Evolutionary conservation across 2,888 invertebrate species (phyloP), one percentile per base, ranked within the genome.

Genomic region (Adelphocoris suturalis): DNA sequence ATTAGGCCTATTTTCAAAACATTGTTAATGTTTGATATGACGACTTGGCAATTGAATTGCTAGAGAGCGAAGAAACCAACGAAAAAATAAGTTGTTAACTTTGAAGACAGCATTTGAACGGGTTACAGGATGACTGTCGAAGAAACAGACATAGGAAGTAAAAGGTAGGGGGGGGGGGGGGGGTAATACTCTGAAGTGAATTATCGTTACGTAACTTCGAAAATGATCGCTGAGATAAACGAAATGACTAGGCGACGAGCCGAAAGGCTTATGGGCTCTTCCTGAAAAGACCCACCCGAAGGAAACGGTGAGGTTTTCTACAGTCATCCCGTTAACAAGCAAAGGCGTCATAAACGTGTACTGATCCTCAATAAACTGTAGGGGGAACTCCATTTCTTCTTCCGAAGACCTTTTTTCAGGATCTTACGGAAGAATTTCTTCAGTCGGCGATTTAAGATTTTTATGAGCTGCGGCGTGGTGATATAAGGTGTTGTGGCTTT

Each of bases 161-260:
- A 37, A 7, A 37, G 7, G 37, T 4, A 37, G 2, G 14, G 11
- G 52, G 11, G 23, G 68, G 7, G 11, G 68, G 68, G 12, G 23
- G 68, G 13, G 68, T 23, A 68, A 68, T 68, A 23, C 23, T 68
- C 23, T n/a, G 52, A 52, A 61, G 61, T 68, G 23, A 68, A 23
- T 68, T 68, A 68, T 27, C 68, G 23, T 68, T 68, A 27, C 68
- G 68, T 23, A 68, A 68, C 19, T 19, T 23, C 68, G 19, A 68
- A 68, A 19, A 23, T 68, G 68, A 68, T 68, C 68, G 68, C 68
- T 11, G 23, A n/a, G 68, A 68, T 68, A 68, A 68, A 19, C 68
- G 68, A 68, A 68, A 68, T 68, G 68, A 68, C 68, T 23, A 68
- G 23, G 68, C 68, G n/a, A 52, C 52, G 37, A 37, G 37, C 37